Evolutionary conservation across 2,888 invertebrate species (phyloP), one percentile per base, ranked within the genome.

Genomic region (Aporophyla lueneburgensis): DNA sequence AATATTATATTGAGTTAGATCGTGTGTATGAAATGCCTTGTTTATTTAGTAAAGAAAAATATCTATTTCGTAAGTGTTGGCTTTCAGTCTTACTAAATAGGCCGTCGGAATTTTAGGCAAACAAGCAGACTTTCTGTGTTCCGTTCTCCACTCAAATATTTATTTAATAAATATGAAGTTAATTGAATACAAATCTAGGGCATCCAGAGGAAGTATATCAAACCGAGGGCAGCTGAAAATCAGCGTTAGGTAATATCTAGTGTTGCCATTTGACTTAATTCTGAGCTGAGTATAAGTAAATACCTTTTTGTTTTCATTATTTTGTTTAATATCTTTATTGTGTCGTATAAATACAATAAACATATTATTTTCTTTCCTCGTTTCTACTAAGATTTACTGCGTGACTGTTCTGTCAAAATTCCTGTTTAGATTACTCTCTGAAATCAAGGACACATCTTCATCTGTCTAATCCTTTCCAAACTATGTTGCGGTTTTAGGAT

Each of bases 21-120:
- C 1, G 27, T 12, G 12, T 43, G 0, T n/a, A 16, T 27, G 0
- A 16, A 33, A 16, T 10, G 1, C 0, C 12, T 27, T n/a, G 0
- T 12, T 7, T 59, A 7, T 5, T 9, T 12, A 49, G 12, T 54
- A 19, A 51, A 19, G 16, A n/a, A 19, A 2, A 24, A 7, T 53
- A n/a, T n/a, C 10, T 6, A 54, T 16, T 67, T 16, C 33, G 3
- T 65, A 49, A 9, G 1, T 33, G 19, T 61, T 61, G 4, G 16
- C 0, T 27, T 46, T 46, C 4, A 46, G 27, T 46, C 10, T 46
- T 21, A 21, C 21, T 24, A 19, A 6, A 40, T n/a, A 40, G 40
- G 16, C n/a, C 16, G 14, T 21, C 33, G 10, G 21, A 33, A 40
- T 62, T n/a, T 40, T 40, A 40, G 14, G 14, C 12, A 40, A 61